Conservation (phyloP, 2,888 invertebrate genomes). For the Cinara cedri region DNA sequence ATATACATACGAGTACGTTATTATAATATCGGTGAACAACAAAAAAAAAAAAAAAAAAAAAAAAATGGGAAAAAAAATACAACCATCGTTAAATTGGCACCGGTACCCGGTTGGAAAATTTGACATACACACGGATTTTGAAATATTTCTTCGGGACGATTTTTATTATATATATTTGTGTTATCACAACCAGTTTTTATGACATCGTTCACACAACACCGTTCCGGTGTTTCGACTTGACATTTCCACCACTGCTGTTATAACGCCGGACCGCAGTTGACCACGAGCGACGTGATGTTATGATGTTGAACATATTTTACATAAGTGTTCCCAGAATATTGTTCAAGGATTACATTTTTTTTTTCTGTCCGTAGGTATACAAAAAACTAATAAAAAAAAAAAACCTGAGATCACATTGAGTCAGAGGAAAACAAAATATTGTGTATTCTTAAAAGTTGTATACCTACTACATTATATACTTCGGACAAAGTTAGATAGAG, state of each 20-base stretch:
- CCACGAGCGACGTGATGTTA: no score
- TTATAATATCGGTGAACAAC: not conserved
- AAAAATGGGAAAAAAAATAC: not conserved
- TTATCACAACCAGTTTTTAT: slow-evolving; percentile 2
- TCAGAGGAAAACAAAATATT: no score
- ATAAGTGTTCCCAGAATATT: no score
- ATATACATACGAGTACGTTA: not conserved
- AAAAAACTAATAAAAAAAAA: no score
- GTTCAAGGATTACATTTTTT: no score
- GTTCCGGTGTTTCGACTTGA: not conserved
- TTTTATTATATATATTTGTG: not conserved
- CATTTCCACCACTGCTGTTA: not conserved
- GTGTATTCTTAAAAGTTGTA: no score
- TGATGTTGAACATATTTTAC: no score
- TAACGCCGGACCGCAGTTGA: no score
- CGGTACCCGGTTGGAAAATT: not conserved
- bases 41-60: not conserved
- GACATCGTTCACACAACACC: slow-evolving; percentile 16
- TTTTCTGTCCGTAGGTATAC: no score
- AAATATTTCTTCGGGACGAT: not conserved
- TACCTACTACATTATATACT: no score
- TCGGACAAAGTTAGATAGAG: no score
- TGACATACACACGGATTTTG: not conserved
- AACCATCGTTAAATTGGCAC: slow-evolving; percentile 23
- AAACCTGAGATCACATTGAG: no score